A percentile compares a stretch with the other conserved stretches of the same genome.
Evolutionary conservation across 2,797 vertebrate species (phyloP).

Genomic region (Aphelocoma californica): DNA sequence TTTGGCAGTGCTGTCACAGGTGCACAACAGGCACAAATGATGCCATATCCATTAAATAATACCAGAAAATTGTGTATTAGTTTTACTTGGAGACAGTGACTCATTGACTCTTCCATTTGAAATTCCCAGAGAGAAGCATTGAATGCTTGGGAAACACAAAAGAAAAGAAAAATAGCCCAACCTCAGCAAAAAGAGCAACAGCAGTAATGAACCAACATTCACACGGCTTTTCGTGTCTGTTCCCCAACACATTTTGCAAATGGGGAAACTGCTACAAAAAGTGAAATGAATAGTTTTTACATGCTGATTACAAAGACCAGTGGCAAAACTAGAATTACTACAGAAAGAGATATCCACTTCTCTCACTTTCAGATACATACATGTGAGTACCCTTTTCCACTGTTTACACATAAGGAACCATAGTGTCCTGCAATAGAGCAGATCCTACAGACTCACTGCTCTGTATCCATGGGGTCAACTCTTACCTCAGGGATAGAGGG

Average conservation of each 20-base stretch:
- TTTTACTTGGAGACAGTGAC: not conserved
- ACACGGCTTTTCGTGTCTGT: not conserved
- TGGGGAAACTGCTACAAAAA: not conserved
- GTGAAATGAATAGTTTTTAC: not conserved
- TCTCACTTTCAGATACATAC: not conserved
- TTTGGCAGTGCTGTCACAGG: not conserved
- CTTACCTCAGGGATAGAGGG: fast-evolving
- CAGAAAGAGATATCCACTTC: not conserved
- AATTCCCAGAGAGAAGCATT: not conserved
- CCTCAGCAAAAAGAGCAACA: not conserved
- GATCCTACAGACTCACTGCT: not conserved
- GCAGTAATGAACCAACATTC: not conserved
- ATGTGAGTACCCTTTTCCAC: not conserved
- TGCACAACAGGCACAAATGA: not conserved
- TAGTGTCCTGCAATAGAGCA: not conserved
- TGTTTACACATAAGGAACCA: not conserved
- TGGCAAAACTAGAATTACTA: not conserved
- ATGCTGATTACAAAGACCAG: not conserved
- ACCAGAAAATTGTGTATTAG: not conserved
- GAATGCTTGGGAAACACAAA: not conserved
- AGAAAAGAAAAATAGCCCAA: not conserved
- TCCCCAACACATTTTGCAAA: not conserved
- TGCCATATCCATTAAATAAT: not conserved
- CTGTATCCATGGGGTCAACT: no score
- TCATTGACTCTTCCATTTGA: not conserved